Conservation (phyloP, 2,888 invertebrate genomes). For the Octonoba sinensis region DNA sequence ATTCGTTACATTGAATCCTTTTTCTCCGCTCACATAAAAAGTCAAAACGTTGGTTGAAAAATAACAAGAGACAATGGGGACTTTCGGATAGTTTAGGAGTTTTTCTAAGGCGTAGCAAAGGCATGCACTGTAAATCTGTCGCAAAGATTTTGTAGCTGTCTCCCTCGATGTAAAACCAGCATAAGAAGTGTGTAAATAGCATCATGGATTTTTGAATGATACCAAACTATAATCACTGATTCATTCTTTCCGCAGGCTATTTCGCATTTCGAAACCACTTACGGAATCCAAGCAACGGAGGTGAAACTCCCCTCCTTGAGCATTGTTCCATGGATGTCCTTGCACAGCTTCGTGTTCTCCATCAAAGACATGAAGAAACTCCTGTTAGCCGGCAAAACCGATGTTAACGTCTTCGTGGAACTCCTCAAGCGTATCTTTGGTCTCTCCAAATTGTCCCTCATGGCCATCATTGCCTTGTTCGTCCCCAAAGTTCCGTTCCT, state of each 20-base stretch:
- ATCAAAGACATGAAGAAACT: neutral
- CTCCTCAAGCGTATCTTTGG: conserved; percentile 10
- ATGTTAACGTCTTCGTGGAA: conserved; percentile 1
- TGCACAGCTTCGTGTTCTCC: neutral
- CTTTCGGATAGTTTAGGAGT: neutral
- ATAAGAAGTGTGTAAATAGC: too few species aligned
- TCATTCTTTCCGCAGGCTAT: conserved; percentile 10
- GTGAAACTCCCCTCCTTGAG: neutral
- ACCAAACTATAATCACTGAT: neutral
- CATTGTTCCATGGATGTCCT: neutral
- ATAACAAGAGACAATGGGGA: too few species aligned
- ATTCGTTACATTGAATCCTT: too few species aligned
- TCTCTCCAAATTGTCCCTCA: neutral
- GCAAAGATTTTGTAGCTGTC: too few species aligned
- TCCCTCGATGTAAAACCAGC: too few species aligned
- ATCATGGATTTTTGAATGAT: neutral
- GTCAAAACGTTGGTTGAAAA: too few species aligned
- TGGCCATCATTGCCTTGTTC: neutral
- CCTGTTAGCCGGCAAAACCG: neutral
- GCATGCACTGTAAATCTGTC: too few species aligned
- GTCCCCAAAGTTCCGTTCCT: neutral
- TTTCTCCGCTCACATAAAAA: too few species aligned
- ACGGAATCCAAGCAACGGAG: neutral
- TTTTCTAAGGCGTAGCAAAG: too few species aligned
- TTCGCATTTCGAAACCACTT: conserved; percentile 9